Evolutionary conservation across 2,797 vertebrate species (phyloP).

Genomic region (Rhadinocentrus ornatus): DNA sequence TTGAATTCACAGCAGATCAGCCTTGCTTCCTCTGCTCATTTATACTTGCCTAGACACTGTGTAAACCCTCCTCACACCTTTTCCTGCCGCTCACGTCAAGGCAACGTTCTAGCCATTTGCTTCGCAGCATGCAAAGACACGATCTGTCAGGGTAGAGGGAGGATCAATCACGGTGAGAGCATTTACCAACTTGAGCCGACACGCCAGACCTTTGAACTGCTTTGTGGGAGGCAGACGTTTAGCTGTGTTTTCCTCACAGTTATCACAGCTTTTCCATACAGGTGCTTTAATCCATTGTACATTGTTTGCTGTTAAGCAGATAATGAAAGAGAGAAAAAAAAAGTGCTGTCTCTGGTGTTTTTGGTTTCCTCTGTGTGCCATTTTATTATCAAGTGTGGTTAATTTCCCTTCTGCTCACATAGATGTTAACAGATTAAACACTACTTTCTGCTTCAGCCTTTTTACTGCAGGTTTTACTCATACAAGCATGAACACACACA

Average conservation of each 20-base stretch:
- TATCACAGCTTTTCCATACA: slow-evolving; percentile 52
- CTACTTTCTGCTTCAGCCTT: slow-evolving; percentile 4
- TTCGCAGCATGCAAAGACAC: slow-evolving; percentile 63
- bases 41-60: slow-evolving; percentile 20
- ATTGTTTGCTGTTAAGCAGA: slow-evolving; percentile 52
- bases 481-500: slow-evolving; percentile 1
- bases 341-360: slow-evolving; percentile 40
- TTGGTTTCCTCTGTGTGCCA: slow-evolving; percentile 37
- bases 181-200: slow-evolving; percentile 68
- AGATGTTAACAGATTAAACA: slow-evolving; percentile 52
- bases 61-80: slow-evolving; percentile 15
- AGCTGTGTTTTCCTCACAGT: slow-evolving; percentile 51
- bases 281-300: slow-evolving; percentile 65
- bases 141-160: slow-evolving; percentile 54
- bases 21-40: slow-evolving; percentile 30
- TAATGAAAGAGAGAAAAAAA: slow-evolving; percentile 61
- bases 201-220: slow-evolving; percentile 67
- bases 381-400: slow-evolving; percentile 46
- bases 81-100: slow-evolving; percentile 24
- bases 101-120: slow-evolving; percentile 38
- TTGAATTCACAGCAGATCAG: slow-evolving; percentile 18
- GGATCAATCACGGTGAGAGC: slow-evolving; percentile 60
- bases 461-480: slow-evolving; percentile 22
- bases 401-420: slow-evolving; percentile 34
- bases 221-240: slow-evolving; percentile 67